phyloP scores from a whole-genome alignment of 2,797 vertebrate species.

The Trichosurus vulpecula region DNA sequence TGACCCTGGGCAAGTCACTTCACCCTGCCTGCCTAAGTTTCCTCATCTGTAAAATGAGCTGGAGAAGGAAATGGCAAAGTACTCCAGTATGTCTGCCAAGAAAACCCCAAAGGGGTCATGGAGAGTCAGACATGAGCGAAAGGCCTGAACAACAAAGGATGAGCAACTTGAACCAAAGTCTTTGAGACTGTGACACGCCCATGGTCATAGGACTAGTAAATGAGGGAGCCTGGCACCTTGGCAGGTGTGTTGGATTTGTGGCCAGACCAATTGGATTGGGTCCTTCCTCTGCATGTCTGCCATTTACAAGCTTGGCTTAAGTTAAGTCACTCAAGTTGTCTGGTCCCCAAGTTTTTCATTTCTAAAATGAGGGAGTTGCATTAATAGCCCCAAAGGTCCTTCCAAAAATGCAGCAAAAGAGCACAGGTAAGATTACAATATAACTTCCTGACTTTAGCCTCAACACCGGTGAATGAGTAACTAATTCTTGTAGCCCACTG shows the following conservation, averaged over 20 bases:
- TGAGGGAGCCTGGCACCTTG: not conserved
- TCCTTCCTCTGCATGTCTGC: not conserved
- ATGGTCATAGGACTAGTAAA: not conserved
- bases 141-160: not conserved
- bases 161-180: not conserved
- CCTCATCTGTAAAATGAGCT: not conserved
- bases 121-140: not conserved
- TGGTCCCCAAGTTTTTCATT: not conserved
- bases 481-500: not conserved
- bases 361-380: not conserved
- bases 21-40: not conserved
- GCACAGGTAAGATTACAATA: not conserved
- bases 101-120: not conserved
- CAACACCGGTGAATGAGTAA: not conserved
- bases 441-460: not conserved
- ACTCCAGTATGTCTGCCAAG: not conserved
- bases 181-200: not conserved
- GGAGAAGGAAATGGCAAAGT: not conserved
- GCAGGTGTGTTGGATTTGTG: not conserved
- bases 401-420: not conserved
- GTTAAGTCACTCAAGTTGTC: not conserved
- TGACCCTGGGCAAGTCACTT: not conserved
- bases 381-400: not conserved
- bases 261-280: not conserved
- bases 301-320: not conserved